These are phyloP conservation scores for Xerus inauris DNA, from an alignment of 2,113 vertebrate genomes.

Conservation along the genomic window DNA sequence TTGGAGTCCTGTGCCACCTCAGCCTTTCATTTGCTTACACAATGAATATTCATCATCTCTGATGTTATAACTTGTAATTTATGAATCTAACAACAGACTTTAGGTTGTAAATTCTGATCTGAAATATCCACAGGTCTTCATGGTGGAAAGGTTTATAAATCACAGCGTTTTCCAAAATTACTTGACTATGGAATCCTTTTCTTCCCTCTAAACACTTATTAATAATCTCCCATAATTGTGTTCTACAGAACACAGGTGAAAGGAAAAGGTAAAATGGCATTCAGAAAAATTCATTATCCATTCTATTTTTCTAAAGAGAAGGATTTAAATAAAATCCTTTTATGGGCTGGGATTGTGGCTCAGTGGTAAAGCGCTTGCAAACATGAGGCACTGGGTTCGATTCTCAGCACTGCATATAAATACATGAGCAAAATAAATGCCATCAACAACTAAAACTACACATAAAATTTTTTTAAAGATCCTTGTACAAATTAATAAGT, in stretches of 20 bases:
- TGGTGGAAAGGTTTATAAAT: background rate
- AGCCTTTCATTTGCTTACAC: background rate
- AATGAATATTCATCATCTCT: background rate
- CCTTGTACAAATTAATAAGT: constrained; percentile 26
- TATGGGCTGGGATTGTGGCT: too few species aligned
- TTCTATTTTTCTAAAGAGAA: background rate
- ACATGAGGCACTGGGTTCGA: too few species aligned
- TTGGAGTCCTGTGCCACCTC: background rate
- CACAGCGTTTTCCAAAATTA: background rate
- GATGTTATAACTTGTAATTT: background rate
- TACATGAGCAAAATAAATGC: too few species aligned
- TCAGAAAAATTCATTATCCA: background rate
- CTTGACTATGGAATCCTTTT: background rate
- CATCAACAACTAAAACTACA: too few species aligned
- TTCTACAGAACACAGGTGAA: background rate
- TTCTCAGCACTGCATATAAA: too few species aligned
- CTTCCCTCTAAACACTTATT: background rate
- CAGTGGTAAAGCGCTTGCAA: too few species aligned
- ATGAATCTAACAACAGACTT: background rate
- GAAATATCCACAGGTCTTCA: background rate
- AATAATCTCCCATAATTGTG: background rate
- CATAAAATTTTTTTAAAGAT: too few species aligned
- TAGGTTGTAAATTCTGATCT: background rate
- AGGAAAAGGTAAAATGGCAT: background rate
- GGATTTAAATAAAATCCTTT: constrained; percentile 22